Percentiles rank a stretch among this genome's conserved stretches.
Evolutionary conservation across 2,797 vertebrate species (phyloP).

Genomic region (Lagorchestes hirsutus): DNA sequence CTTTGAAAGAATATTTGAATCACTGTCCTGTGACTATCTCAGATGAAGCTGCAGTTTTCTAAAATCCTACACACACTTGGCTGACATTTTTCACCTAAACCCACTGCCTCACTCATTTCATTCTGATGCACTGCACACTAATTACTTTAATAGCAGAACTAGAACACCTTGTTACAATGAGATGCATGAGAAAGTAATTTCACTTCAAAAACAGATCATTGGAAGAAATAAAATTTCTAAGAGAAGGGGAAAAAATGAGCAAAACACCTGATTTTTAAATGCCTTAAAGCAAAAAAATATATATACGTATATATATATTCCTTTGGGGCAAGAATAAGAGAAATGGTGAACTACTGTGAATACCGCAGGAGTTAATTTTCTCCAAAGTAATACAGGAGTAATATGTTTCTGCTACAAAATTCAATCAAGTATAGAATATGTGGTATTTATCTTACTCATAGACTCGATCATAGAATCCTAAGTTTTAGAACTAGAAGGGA

Average conservation of each 20-base stretch:
- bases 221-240: slow-evolving; percentile 30
- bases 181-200: slow-evolving; percentile 44
- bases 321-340: background rate
- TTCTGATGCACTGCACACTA: background rate
- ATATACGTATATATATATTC: background rate
- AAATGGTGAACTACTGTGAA: slow-evolving; percentile 23
- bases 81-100: background rate
- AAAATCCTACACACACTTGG: background rate
- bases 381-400: slow-evolving; percentile 19
- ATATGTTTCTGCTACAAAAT: slow-evolving; percentile 47
- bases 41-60: slow-evolving; percentile 9
- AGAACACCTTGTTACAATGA: background rate
- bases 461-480: background rate
- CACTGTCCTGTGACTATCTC: slow-evolving; percentile 54
- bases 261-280: background rate
- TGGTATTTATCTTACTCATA: background rate
- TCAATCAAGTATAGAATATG: slow-evolving; percentile 22
- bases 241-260: slow-evolving; percentile 36
- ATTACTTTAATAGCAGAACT: slow-evolving; percentile 47
- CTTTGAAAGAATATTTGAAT: slow-evolving; percentile 54
- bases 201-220: slow-evolving; percentile 44
- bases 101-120: slow-evolving; percentile 8
- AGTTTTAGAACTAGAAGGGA: background rate
- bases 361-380: slow-evolving; percentile 10
- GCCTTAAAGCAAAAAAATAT: slow-evolving; percentile 37